phyloP scores from a whole-genome alignment of 2,113 vertebrate genomes.

The Labeo catla region DNA sequence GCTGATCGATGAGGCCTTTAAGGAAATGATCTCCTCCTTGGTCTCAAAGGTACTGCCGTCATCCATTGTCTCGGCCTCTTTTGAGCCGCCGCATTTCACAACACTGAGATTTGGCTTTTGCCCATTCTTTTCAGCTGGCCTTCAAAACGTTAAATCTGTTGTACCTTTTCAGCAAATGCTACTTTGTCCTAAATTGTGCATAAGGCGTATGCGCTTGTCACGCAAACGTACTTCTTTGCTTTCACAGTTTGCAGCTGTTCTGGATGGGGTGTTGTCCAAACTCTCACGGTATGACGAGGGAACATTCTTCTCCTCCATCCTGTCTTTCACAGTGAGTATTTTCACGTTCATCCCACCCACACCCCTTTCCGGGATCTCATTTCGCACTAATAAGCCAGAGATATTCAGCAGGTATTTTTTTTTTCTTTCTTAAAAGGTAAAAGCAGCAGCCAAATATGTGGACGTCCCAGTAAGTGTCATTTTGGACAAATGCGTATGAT shows the following conservation, averaged over 20 bases:
- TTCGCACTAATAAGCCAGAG: background rate
- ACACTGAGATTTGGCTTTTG: slow-evolving; percentile 11
- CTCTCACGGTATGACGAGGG: slow-evolving; percentile 96
- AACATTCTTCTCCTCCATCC: slow-evolving; percentile 94
- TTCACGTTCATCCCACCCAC: background rate
- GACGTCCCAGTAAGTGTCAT: slow-evolving; percentile 91
- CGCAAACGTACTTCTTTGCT: background rate
- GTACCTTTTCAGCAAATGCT: background rate
- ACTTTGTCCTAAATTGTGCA: background rate
- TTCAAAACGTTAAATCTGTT: slow-evolving; percentile 18
- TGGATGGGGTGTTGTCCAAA: slow-evolving; percentile 91
- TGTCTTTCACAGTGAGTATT: slow-evolving; percentile 96
- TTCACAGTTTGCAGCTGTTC: slow-evolving; percentile 85
- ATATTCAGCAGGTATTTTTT: slow-evolving; percentile 20
- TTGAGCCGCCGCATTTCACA: background rate
- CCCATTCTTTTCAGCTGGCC: slow-evolving; percentile 31
- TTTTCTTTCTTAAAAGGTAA: slow-evolving; percentile 81
- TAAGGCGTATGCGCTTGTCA: slow-evolving; percentile 2
- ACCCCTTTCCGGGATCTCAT: slow-evolving; percentile 14
- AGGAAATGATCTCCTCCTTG: slow-evolving; percentile 90
- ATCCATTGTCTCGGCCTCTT: background rate
- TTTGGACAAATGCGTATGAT: slow-evolving; percentile 45
- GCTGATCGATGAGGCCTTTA: slow-evolving; percentile 91
- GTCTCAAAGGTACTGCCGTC: slow-evolving; percentile 87
- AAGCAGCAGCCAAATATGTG: slow-evolving; percentile 96